Conservation (phyloP, 2,113 vertebrate species). For the Gobius niger region DNA sequence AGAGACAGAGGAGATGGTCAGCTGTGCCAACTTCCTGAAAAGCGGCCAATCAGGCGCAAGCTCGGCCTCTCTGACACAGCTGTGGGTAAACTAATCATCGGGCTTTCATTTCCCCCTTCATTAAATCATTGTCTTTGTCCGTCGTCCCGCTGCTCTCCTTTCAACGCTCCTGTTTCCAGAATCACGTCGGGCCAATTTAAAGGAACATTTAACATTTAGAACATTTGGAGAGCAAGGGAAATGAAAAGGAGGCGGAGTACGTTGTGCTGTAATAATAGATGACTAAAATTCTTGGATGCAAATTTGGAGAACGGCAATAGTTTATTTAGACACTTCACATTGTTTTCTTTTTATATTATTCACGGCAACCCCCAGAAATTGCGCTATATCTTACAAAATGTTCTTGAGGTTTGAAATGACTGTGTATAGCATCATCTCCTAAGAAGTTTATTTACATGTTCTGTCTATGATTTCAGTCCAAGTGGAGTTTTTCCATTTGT, state of each 20-base stretch:
- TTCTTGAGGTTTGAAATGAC: too few species aligned
- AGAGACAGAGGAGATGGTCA: conserved; percentile 65
- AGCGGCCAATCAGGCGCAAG: conserved; percentile 62
- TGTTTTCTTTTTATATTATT: not conserved
- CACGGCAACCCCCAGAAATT: too few species aligned
- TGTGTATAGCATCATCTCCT: too few species aligned
- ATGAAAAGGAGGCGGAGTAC: not conserved
- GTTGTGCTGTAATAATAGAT: not conserved
- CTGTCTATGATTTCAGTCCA: too few species aligned
- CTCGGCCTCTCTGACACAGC: conserved; percentile 63
- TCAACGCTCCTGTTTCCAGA: not conserved
- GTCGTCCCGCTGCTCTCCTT: conserved; percentile 18
- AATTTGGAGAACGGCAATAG: not conserved
- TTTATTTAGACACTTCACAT: not conserved
- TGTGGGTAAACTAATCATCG: conserved; percentile 25
- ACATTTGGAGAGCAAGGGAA: not conserved
- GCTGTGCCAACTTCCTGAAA: conserved; percentile 64
- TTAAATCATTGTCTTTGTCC: conserved; percentile 8
- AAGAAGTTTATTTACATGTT: too few species aligned
- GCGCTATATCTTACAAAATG: too few species aligned
- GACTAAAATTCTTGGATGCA: not conserved
- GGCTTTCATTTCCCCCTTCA: conserved; percentile 8
- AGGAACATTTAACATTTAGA: not conserved
- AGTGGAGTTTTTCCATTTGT: too few species aligned
- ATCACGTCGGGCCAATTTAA: not conserved